Percentiles rank a stretch among this genome's conserved stretches.
Conservation (phyloP, 2,888 invertebrate species). For the Cheilosia vulpina region DNA sequence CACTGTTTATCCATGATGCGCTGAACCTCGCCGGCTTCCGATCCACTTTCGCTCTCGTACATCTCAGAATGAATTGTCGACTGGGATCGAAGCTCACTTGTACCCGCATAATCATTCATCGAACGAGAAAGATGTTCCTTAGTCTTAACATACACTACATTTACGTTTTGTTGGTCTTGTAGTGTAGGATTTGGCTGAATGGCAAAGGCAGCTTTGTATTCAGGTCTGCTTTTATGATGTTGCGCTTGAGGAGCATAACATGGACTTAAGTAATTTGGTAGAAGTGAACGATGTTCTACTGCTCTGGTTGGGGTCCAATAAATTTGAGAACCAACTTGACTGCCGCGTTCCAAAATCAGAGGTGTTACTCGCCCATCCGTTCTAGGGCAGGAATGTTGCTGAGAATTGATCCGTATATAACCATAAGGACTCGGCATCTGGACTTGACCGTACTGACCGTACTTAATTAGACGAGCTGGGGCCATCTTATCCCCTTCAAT, state of each 20-base stretch:
- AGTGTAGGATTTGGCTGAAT: constrained; percentile 55
- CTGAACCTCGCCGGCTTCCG: constrained; percentile 89
- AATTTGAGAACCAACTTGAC: constrained; percentile 80
- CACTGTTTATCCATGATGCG: constrained; percentile 84
- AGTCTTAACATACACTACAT: constrained; percentile 63
- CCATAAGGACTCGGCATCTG: constrained; percentile 78
- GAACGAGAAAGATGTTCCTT: constrained; percentile 72
- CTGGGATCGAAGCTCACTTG: constrained; percentile 57
- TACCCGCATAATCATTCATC: constrained; percentile 51
- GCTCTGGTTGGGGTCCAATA: constrained; percentile 80
- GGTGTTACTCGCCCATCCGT: constrained; percentile 81
- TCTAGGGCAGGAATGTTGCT: constrained; percentile 63
- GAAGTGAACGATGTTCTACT: constrained; percentile 77
- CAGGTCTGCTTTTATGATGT: constrained; percentile 76
- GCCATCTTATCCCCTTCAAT: constrained; percentile 80
- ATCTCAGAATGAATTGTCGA: constrained; percentile 64
- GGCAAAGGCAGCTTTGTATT: constrained; percentile 19
- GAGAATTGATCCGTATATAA: constrained; percentile 77
- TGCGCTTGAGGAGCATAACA: constrained; percentile 76
- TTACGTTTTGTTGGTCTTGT: constrained; percentile 72
- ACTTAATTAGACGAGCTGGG: constrained; percentile 80
- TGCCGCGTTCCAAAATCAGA: constrained; percentile 80
- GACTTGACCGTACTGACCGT: constrained; percentile 77
- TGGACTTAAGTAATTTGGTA: constrained; percentile 78
- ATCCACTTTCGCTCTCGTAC: constrained; percentile 89